Evolutionary conservation across 2,888 invertebrate species (phyloP).

Genomic region (Diarsia brunnea): DNA sequence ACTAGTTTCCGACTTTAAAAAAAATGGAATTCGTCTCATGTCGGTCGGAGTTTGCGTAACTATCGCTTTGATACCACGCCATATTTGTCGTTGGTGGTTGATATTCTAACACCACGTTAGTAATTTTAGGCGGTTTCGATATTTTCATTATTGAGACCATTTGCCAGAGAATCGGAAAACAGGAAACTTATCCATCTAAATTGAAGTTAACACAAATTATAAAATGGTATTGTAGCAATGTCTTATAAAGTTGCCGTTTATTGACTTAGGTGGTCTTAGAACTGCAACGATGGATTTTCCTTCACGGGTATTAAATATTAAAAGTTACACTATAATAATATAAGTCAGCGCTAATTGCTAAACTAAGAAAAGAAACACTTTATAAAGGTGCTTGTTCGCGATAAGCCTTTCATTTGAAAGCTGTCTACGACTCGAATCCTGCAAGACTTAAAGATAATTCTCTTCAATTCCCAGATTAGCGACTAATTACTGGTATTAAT

Average conservation of each 20-base stretch:
- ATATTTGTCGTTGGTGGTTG: background rate
- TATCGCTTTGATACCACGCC: background rate
- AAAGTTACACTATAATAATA: background rate
- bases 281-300: background rate
- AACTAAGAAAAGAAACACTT: slow-evolving; percentile 5
- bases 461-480: slow-evolving; percentile 42
- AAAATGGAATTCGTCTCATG: no score
- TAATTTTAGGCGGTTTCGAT: no score
- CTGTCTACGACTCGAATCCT: slow-evolving; percentile 40
- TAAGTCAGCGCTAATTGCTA: slow-evolving; percentile 28
- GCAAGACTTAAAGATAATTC: slow-evolving; percentile 32
- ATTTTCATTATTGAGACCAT: no score
- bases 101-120: no score
- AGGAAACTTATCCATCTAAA: no score
- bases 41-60: background rate
- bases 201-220: no score
- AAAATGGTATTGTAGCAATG: no score
- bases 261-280: no score
- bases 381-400: slow-evolving; percentile 6
- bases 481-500: slow-evolving; percentile 43
- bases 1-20: no score
- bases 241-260: no score
- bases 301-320: background rate
- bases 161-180: no score
- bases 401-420: slow-evolving; percentile 31